phyloP scores from a whole-genome alignment of 2,113 vertebrate genomes.

The crab-eating macaque (Macaca fascicularis) region DNA sequence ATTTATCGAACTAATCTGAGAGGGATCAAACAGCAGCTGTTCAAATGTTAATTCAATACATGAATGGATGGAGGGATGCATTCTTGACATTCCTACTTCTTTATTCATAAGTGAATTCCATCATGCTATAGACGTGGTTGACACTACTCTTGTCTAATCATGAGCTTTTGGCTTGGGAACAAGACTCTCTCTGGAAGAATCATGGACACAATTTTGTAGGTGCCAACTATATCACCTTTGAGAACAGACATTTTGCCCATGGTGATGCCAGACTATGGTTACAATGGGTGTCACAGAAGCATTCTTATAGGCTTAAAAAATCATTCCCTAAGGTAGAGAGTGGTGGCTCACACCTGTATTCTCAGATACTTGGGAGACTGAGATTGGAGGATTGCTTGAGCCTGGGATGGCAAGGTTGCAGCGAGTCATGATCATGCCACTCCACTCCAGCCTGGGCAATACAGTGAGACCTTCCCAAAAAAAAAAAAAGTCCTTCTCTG shows the following conservation, averaged over 20 bases:
- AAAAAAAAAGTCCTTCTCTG: background rate
- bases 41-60: background rate
- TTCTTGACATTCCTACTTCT: background rate
- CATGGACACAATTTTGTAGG: background rate
- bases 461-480: too few species aligned
- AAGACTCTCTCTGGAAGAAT: background rate
- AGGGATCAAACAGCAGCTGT: background rate
- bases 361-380: too few species aligned
- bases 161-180: slow-evolving; percentile 9
- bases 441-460: too few species aligned
- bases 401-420: too few species aligned
- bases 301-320: background rate
- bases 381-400: too few species aligned
- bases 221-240: slow-evolving; percentile 22
- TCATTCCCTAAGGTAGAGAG: background rate
- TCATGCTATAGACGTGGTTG: background rate
- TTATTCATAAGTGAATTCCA: background rate
- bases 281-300: background rate
- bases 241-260: background rate
- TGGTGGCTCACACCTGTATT: too few species aligned
- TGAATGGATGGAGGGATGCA: background rate
- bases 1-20: background rate
- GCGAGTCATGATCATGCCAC: too few species aligned
- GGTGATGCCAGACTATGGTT: background rate
- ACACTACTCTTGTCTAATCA: background rate